Evolutionary conservation across 2,888 invertebrate species (phyloP).

Genomic region (Arctia plantaginis): DNA sequence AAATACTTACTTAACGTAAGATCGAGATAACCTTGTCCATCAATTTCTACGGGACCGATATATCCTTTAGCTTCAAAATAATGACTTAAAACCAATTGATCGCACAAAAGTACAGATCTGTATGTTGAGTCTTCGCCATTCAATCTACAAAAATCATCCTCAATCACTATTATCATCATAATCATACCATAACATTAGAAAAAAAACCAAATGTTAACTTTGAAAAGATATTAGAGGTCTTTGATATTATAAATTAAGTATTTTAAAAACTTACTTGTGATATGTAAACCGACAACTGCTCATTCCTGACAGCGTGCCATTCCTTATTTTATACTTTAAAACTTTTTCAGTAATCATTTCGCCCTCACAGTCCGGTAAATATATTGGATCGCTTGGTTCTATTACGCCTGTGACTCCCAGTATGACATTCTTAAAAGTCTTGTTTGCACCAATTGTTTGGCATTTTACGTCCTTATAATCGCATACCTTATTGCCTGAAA

Average conservation of each 20-base stretch:
- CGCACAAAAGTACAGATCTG: background rate
- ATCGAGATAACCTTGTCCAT: background rate
- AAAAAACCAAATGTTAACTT: background rate
- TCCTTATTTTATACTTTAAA: background rate
- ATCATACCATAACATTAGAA: too few relatives aligned
- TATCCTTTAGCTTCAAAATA: background rate
- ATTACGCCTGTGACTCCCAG: background rate
- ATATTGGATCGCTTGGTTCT: constrained; percentile 1
- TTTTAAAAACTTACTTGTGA: background rate
- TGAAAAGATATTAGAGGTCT: background rate
- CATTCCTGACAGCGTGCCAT: background rate
- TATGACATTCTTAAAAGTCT: background rate
- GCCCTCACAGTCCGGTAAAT: background rate
- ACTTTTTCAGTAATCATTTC: background rate
- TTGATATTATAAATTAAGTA: too few relatives aligned
- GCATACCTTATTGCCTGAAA: constrained; percentile 1
- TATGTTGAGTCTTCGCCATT: background rate
- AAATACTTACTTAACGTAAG: constrained; percentile 3
- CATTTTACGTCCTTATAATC: background rate
- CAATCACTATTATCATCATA: too few relatives aligned
- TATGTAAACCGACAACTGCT: background rate
- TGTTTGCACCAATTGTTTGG: background rate
- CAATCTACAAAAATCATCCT: background rate
- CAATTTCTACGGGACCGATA: background rate
- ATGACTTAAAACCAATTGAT: background rate